Conservation (phyloP, 2,888 invertebrate species). For the Stenurella melanura region DNA sequence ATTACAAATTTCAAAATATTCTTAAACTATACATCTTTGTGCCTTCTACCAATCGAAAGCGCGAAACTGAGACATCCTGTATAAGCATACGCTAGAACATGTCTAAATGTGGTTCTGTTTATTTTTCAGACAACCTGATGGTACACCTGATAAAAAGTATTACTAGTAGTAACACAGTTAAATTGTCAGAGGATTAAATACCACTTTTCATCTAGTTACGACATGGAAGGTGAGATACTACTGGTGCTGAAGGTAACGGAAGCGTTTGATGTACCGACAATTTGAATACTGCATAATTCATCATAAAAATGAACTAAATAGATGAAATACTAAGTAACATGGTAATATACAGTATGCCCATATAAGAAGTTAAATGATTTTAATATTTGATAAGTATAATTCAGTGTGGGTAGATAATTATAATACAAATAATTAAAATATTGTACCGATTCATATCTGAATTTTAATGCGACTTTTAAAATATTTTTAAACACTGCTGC, state of each 20-base stretch:
- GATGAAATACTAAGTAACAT: background rate
- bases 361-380: background rate
- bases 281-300: slow-evolving; percentile 31
- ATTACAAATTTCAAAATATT: too few species aligned
- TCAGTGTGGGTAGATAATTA: too few species aligned
- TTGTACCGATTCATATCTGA: too few species aligned
- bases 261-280: slow-evolving; percentile 24
- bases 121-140: slow-evolving; percentile 8
- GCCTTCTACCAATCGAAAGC: too few species aligned
- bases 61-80: too few species aligned
- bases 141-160: slow-evolving; percentile 31
- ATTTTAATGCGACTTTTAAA: too few species aligned
- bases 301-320: slow-evolving; percentile 9
- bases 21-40: too few species aligned
- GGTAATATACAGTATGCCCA: background rate
- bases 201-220: slow-evolving; percentile 31
- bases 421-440: too few species aligned
- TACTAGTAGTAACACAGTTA: slow-evolving; percentile 26
- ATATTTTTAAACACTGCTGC: too few species aligned
- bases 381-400: background rate
- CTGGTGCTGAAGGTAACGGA: slow-evolving; percentile 17
- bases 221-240: slow-evolving; percentile 22
- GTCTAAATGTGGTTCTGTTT: background rate
- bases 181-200: slow-evolving; percentile 33
- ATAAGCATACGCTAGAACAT: background rate